phyloP scores from a whole-genome alignment of 2,113 vertebrate species.

The Pterocles orientalis region DNA sequence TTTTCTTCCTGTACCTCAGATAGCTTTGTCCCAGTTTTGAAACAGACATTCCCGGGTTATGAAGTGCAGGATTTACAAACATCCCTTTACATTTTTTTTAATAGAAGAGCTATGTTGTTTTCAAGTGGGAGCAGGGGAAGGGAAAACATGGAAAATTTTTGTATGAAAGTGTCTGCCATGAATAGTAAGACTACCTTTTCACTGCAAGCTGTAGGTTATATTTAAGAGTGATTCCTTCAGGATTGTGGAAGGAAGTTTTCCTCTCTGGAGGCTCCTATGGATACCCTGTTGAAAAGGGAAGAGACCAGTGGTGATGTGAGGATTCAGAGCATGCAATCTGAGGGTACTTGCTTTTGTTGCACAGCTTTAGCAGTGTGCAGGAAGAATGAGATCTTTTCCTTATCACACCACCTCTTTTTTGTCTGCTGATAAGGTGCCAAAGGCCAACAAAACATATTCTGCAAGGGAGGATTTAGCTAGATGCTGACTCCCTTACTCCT shows the following conservation, averaged over 20 bases:
- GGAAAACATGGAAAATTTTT: background rate
- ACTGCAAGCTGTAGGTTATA: background rate
- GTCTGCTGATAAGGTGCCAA: background rate
- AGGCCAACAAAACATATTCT: background rate
- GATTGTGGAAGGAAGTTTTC: background rate
- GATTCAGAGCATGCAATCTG: background rate
- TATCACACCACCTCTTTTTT: background rate
- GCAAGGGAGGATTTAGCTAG: background rate
- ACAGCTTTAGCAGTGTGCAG: background rate
- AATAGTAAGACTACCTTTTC: background rate
- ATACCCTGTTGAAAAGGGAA: background rate
- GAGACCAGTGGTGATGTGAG: background rate
- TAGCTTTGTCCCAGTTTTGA: background rate
- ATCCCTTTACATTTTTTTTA: background rate
- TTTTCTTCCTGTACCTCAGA: background rate
- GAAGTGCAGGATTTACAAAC: background rate
- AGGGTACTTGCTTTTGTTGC: background rate
- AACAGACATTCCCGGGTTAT: background rate
- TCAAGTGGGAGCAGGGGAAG: background rate
- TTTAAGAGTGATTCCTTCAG: background rate
- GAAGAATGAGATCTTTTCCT: background rate
- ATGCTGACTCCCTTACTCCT: background rate
- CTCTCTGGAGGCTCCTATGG: background rate
- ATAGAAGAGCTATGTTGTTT: background rate
- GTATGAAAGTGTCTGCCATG: background rate